These are phyloP conservation scores for Ctenochaetus hawaiiensis DNA, from an alignment of 2,797 vertebrate genomes.

Conservation along the genomic window DNA sequence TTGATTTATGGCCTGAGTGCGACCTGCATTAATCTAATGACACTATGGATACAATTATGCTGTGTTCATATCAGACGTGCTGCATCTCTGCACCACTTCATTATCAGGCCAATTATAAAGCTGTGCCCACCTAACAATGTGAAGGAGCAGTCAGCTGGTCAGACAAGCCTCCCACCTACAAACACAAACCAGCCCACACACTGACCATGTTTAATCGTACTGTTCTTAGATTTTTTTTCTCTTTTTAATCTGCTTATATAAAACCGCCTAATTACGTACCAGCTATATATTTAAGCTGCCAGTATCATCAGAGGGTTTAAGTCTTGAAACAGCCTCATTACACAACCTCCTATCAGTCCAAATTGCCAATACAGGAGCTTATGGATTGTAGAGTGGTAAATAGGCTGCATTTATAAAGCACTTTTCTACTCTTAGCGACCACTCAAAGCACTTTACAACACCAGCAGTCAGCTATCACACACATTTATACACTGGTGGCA, in stretches of 20 bases:
- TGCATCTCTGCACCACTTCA: slow-evolving; percentile 10
- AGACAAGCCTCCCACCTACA: slow-evolving; percentile 7
- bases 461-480: too few relatives aligned
- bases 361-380: slow-evolving; percentile 59
- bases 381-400: slow-evolving; percentile 36
- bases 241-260: slow-evolving; percentile 48
- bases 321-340: slow-evolving; percentile 70
- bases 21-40: neutral
- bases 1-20: neutral
- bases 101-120: slow-evolving; percentile 26
- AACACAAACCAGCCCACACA: slow-evolving; percentile 7
- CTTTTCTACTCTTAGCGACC: too few relatives aligned
- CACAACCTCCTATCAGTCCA: slow-evolving; percentile 56
- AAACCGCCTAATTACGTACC: slow-evolving; percentile 59
- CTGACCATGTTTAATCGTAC: slow-evolving; percentile 19
- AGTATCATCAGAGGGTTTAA: slow-evolving; percentile 58
- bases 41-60: neutral
- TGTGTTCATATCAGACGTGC: slow-evolving; percentile 6
- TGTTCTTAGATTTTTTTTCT: slow-evolving; percentile 44
- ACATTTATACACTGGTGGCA: too few relatives aligned
- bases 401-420: too few relatives aligned
- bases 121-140: neutral
- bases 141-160: slow-evolving; percentile 8
- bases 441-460: slow-evolving; percentile 13
- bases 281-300: slow-evolving; percentile 63